These are phyloP conservation scores for Echeneis naucrates DNA, from an alignment of 2,797 vertebrate genomes.

Conservation along the genomic window DNA sequence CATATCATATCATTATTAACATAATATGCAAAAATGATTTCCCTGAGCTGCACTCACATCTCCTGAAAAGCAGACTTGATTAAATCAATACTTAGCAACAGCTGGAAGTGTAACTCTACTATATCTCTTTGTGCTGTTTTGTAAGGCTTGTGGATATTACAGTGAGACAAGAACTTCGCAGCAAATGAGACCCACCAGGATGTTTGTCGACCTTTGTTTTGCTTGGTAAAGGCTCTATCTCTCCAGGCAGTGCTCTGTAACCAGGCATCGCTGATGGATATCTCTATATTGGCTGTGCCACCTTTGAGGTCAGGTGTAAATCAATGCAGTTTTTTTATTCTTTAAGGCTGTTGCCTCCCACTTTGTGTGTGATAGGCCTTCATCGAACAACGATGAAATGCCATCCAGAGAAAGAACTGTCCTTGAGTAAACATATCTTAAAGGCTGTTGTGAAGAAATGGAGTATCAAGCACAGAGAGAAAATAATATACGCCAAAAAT, in stretches of 20 bases:
- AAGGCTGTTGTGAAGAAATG: slow-evolving; percentile 55
- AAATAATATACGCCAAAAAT: slow-evolving; percentile 54
- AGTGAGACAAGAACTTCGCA: slow-evolving; percentile 25
- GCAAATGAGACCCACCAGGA: slow-evolving; percentile 40
- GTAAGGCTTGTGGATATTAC: slow-evolving; percentile 20
- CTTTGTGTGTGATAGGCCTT: slow-evolving; percentile 53
- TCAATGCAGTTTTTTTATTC: slow-evolving; percentile 70
- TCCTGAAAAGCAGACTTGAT: background rate
- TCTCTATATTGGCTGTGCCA: slow-evolving; percentile 75
- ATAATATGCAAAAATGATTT: background rate
- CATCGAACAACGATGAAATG: slow-evolving; percentile 68
- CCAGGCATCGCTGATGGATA: slow-evolving; percentile 71
- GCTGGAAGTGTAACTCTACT: background rate
- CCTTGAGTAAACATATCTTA: slow-evolving; percentile 51
- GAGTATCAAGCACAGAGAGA: slow-evolving; percentile 43
- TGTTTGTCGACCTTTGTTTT: slow-evolving; percentile 78
- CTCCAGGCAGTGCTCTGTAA: slow-evolving; percentile 63
- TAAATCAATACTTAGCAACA: slow-evolving; percentile 10
- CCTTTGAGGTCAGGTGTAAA: slow-evolving; percentile 75
- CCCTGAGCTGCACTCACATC: slow-evolving; percentile 1
- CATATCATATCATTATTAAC: background rate
- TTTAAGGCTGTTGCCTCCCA: slow-evolving; percentile 45
- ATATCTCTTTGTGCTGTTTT: slow-evolving; percentile 21
- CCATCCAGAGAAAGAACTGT: slow-evolving; percentile 34
- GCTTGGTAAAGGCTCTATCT: slow-evolving; percentile 66